Percentiles rank a stretch among this genome's conserved stretches.
Conservation (phyloP, 2,888 invertebrate species). For the Celastrina argiolus region DNA sequence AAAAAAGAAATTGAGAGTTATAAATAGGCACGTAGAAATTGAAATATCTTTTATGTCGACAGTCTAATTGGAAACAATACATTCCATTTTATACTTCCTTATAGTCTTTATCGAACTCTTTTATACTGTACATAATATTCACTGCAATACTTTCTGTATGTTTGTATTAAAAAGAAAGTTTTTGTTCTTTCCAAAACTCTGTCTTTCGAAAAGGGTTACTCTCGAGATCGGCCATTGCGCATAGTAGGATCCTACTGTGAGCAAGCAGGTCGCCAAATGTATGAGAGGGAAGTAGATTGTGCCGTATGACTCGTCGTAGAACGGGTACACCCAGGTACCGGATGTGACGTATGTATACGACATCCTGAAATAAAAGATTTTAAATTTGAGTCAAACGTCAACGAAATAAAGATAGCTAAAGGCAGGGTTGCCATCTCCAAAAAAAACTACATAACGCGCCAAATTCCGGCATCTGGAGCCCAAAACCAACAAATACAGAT, state of each 20-base stretch:
- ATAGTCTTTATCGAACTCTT: neutral
- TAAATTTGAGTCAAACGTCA: no score
- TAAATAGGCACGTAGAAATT: no score
- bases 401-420: no score
- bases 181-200: neutral
- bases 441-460: no score
- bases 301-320: neutral
- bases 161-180: neutral
- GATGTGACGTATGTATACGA: neutral
- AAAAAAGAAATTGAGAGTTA: no score
- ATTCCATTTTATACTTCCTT: neutral
- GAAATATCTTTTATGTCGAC: no score
- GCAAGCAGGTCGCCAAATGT: neutral
- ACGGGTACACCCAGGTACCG: neutral
- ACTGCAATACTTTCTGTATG: neutral
- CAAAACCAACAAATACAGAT: no score
- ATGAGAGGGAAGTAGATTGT: conserved; percentile 6
- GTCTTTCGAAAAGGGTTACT: neutral
- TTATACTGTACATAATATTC: neutral
- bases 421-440: no score
- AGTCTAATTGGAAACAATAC: neutral
- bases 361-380: no score
- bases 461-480: no score
- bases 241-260: neutral
- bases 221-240: conserved; percentile 4